Evolutionary conservation across 1,140 invertebrate species (phyloP).

Genomic region (Cyrtorhinus lividipennis): DNA sequence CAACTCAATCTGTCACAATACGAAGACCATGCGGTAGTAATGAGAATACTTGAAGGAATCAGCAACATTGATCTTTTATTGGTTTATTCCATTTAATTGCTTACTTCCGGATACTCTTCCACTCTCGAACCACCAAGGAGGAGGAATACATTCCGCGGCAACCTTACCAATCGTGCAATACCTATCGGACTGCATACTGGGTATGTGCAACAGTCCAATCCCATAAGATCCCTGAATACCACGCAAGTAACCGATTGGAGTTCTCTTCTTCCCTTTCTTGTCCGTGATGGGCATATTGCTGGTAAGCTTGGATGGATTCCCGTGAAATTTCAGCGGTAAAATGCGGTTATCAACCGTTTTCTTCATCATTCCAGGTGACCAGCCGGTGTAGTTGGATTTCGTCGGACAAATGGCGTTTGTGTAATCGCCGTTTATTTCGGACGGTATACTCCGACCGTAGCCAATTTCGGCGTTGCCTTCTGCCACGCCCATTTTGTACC

Average conservation of each 20-base stretch:
- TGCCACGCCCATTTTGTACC: slow-evolving; percentile 68
- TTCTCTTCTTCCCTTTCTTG: slow-evolving; percentile 32
- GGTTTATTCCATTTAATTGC: too few relatives aligned
- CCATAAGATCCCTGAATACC: slow-evolving; percentile 45
- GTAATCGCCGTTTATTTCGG: slow-evolving; percentile 87
- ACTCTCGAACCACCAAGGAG: slow-evolving; percentile 78
- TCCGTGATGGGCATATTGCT: slow-evolving; percentile 36
- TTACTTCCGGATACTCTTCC: too few relatives aligned
- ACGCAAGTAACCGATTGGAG: slow-evolving; percentile 52
- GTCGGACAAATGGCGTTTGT: slow-evolving; percentile 84
- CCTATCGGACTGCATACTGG: slow-evolving; percentile 44
- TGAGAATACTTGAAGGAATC: too few relatives aligned
- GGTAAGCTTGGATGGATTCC: slow-evolving; percentile 30
- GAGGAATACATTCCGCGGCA: slow-evolving; percentile 42
- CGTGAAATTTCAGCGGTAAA: slow-evolving; percentile 66
- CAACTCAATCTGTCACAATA: too few relatives aligned
- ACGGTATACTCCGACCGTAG: slow-evolving; percentile 63
- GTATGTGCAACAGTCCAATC: slow-evolving; percentile 58
- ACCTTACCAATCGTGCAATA: slow-evolving; percentile 1
- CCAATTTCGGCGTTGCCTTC: slow-evolving; percentile 74
- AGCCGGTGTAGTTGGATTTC: slow-evolving; percentile 87
- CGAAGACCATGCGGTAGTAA: too few relatives aligned
- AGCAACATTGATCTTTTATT: too few relatives aligned
- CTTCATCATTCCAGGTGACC: slow-evolving; percentile 83
- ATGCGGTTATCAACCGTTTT: slow-evolving; percentile 84